Base-by-base conservation (phyloP, 2,113 vertebrate species). In the Sclerurus mexicanus region DNA sequence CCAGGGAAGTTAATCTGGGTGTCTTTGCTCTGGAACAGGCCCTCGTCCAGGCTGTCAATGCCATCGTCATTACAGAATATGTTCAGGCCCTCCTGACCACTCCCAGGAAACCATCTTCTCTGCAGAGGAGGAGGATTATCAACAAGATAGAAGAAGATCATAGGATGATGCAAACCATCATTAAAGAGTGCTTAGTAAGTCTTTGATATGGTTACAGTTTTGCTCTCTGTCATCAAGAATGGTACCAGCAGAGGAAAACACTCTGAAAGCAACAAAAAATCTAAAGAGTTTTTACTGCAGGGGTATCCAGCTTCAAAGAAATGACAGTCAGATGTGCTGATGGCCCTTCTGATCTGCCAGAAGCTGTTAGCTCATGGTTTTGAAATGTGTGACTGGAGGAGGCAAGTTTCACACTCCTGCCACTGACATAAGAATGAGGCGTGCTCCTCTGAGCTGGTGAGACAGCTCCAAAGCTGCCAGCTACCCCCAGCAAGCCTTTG, bases 161-260 rank as follows among this genome's bases (percentile, higher is more conserved):
- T 42, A 87, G 49, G 37, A 96, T 80, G 47, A 75, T 97, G 62
- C 84, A 89, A 83, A 44, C 67, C 3, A 3, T 90, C 46, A 88
- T 97, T 92, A 59, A 75, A 78, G 82, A 96, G 35, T 96, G 96
- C 81, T 95, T 96, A 76, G 97, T 97, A 97, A 97, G 97, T 96
- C 69, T 93, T 88, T 93, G 72, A 85, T 94, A 90, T 37, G 56
- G 90, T 90, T 93, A 63, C 12, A 18, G 24, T 68, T 92, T 75
- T 87, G 37, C n/a, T 85, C 16, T 92, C 67, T 13, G 13, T 93
- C 56, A 69, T 74, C 53, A 68, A 53, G 44, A 90, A 30, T 27
- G 39, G 52, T 56, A 74, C 24, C 47, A 63, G 50, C 44, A 86
- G 64, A 84, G 37, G 56, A 74, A 91, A 47, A 77, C 22, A 24